Evolutionary conservation across 2,797 vertebrate species (phyloP).

Genomic region (Cossypha caffra): DNA sequence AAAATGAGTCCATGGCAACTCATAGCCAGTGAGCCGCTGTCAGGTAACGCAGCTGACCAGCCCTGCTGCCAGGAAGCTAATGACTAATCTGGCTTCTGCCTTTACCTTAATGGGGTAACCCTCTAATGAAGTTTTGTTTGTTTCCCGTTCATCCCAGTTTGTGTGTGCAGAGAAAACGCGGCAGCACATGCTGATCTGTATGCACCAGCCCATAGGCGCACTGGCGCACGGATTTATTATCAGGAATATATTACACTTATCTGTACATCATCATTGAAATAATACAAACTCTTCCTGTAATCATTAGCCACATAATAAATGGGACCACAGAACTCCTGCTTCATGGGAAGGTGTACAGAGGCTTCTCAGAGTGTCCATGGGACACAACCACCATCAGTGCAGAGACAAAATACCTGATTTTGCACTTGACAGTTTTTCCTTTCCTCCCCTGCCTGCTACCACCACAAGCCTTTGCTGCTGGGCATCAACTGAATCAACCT

Average conservation of each 20-base stretch:
- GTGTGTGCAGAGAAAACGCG: not conserved
- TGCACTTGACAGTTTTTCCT: slow-evolving; percentile 16
- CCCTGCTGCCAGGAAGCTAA: not conserved
- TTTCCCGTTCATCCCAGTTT: not conserved
- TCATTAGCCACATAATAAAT: slow-evolving; percentile 45
- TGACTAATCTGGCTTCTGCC: not conserved
- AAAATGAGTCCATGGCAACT: not conserved
- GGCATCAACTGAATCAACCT: rapidly evolving
- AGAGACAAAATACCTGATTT: slow-evolving; percentile 80
- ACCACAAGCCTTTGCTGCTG: not conserved
- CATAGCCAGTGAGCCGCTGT: not conserved
- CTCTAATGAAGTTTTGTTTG: not conserved
- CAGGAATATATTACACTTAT: slow-evolving; percentile 77
- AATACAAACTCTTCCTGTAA: slow-evolving; percentile 44
- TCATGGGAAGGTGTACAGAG: slow-evolving; percentile 63
- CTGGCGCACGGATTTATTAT: slow-evolving; percentile 59
- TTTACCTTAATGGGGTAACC: not conserved
- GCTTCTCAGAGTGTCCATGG: slow-evolving; percentile 78
- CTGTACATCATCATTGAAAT: slow-evolving; percentile 74
- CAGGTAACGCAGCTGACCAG: not conserved
- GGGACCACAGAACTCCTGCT: slow-evolving; percentile 53
- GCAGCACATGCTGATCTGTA: slow-evolving; percentile 13
- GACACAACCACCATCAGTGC: slow-evolving; percentile 80
- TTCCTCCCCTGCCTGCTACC: not conserved
- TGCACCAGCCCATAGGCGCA: slow-evolving; percentile 49